Percentiles rank a stretch among this genome's conserved stretches.
These are phyloP conservation scores for Vanessa tameamea DNA, from an alignment of 1,140 invertebrate species.

Conservation along the genomic window DNA sequence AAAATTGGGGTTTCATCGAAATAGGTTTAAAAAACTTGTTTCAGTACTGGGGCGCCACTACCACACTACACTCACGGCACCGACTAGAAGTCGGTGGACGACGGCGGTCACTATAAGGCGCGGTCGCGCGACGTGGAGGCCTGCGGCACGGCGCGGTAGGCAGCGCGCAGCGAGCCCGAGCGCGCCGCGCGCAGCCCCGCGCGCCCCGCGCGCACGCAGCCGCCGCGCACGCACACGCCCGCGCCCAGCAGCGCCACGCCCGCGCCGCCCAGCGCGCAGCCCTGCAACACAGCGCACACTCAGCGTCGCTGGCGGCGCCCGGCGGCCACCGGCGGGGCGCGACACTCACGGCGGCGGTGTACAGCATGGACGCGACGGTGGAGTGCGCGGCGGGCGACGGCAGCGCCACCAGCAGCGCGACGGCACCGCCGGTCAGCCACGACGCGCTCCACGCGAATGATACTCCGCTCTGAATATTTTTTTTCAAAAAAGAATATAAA, in stretches of 20 bases:
- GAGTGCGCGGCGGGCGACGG: conserved; percentile 49
- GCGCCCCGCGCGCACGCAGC: conserved; percentile 30
- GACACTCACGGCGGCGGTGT: conserved; percentile 46
- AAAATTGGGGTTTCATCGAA: conserved; percentile 12
- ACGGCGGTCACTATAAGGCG: conserved; percentile 62
- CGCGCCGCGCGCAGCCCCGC: conserved; percentile 32
- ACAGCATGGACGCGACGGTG: conserved; percentile 45
- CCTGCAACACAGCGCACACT: conserved; percentile 17
- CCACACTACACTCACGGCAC: conserved; percentile 7
- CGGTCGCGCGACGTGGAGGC: conserved; percentile 52
- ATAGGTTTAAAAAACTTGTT: conserved; percentile 6
- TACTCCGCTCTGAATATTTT: conserved; percentile 39
- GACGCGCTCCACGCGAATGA: conserved; percentile 52
- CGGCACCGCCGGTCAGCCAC: conserved; percentile 52
- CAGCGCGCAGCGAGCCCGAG: conserved; percentile 42
- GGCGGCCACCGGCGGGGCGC: background rate
- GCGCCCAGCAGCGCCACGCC: conserved; percentile 40
- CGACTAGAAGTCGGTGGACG: conserved; percentile 48
- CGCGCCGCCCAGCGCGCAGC: conserved; percentile 31
- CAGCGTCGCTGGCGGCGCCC: too few relatives aligned
- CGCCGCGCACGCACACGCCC: conserved; percentile 33
- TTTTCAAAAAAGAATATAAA: background rate
- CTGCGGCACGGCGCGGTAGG: conserved; percentile 58
- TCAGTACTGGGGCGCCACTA: background rate
- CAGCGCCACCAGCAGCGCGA: conserved; percentile 51